phyloP scores from a whole-genome alignment of 1,140 invertebrate species.

The Drosophila sp. region DNA sequence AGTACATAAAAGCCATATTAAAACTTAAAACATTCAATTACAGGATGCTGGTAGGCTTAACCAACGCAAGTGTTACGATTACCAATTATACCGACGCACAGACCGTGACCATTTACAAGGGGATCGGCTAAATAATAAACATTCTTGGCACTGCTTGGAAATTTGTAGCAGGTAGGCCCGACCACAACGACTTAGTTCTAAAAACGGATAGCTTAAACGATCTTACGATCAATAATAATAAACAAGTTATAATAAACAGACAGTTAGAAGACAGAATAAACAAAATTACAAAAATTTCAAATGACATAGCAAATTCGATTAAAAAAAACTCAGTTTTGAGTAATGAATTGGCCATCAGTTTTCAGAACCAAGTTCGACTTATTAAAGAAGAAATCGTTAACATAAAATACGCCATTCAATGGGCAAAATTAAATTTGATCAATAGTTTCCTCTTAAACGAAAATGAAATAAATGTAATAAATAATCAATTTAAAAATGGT shows the following conservation, averaged over 20 bases:
- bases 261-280: conserved; percentile 1
- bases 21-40: neutral
- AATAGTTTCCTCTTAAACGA: neutral
- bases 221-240: neutral
- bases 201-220: neutral
- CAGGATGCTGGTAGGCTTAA: neutral
- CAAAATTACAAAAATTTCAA: neutral
- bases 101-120: neutral
- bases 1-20: conserved; percentile 10
- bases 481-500: neutral
- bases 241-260: neutral
- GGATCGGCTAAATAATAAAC: neutral
- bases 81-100: conserved; percentile 1
- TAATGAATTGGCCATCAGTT: conserved; percentile 1
- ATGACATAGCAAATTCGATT: neutral
- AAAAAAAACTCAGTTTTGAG: neutral
- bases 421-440: neutral
- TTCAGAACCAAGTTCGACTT: conserved; percentile 5
- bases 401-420: conserved; percentile 7
- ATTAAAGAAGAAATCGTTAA: conserved; percentile 10
- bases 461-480: neutral
- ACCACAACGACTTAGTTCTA: too few relatives aligned
- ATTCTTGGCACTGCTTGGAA: neutral
- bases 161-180: neutral
- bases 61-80: neutral